Percentiles rank a stretch among this genome's conserved stretches.
These are phyloP conservation scores for Sylvicapra grimmia DNA, from an alignment of 2,113 vertebrate genomes.

Conservation along the genomic window DNA sequence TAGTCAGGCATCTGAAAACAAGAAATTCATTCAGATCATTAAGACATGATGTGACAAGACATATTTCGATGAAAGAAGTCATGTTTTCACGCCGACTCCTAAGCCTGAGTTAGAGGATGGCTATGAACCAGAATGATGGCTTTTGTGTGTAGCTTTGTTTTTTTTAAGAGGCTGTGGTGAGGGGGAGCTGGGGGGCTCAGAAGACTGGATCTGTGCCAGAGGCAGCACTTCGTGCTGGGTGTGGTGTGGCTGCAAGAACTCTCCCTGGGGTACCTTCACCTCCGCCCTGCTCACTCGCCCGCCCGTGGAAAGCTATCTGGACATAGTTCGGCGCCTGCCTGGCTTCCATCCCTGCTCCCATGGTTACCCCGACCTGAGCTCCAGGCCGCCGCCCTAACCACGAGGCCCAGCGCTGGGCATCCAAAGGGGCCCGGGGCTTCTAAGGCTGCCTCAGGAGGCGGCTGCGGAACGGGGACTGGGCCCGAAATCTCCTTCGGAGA, in stretches of 20 bases:
- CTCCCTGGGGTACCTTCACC: neutral
- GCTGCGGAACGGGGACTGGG: fast-evolving
- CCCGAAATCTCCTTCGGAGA: neutral
- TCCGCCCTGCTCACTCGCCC: neutral
- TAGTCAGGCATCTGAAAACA: neutral
- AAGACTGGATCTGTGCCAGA: neutral
- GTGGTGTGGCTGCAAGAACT: neutral
- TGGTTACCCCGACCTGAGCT: fast-evolving
- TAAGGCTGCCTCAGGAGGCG: neutral
- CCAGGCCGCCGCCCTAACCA: neutral
- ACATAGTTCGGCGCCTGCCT: fast-evolving
- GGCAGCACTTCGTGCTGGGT: neutral
- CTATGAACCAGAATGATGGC: too few relatives aligned
- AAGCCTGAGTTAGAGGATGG: neutral
- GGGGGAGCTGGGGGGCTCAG: neutral
- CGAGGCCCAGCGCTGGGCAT: neutral
- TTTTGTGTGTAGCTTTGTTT: neutral
- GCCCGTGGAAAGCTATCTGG: neutral
- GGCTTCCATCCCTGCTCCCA: neutral
- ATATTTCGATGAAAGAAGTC: neutral
- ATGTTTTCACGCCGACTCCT: neutral
- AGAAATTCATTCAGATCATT: neutral
- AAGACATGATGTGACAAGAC: neutral
- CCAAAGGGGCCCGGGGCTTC: fast-evolving
- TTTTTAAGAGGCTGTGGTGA: neutral